Conservation (phyloP, 2,797 vertebrate genomes). For the Crenuchus spilurus region DNA sequence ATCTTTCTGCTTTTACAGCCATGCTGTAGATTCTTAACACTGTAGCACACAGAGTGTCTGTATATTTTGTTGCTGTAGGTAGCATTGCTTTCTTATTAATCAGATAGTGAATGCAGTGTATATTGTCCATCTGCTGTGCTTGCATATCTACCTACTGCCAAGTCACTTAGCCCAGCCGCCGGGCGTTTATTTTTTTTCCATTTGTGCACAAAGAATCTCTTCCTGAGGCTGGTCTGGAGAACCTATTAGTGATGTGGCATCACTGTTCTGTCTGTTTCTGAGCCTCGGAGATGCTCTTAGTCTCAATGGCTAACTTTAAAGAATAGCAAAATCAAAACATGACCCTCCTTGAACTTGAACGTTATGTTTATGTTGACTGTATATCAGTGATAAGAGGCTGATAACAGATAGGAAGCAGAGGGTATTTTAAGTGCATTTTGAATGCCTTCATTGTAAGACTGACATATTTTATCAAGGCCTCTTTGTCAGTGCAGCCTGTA, state of each 20-base stretch:
- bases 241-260: constrained; percentile 59
- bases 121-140: constrained; percentile 28
- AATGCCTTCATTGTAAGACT: constrained; percentile 24
- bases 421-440: constrained; percentile 6
- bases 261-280: constrained; percentile 61
- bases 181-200: constrained; percentile 29
- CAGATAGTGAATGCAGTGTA: not conserved
- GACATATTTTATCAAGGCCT: constrained; percentile 12
- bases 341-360: constrained; percentile 2
- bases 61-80: constrained; percentile 36
- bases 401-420: not conserved
- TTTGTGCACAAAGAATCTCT: constrained; percentile 26
- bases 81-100: not conserved
- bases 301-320: constrained; percentile 3
- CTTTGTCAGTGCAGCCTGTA: constrained; percentile 35
- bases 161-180: constrained; percentile 45
- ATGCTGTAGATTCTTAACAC: not conserved
- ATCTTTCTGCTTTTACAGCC: too few species aligned
- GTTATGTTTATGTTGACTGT: constrained; percentile 26
- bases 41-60: not conserved
- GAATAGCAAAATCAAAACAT: constrained; percentile 25
- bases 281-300: constrained; percentile 54
- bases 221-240: constrained; percentile 58
- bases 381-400: not conserved
- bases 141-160: constrained; percentile 59